These are phyloP conservation scores for Ganaspis brasiliensis DNA, from an alignment of 2,888 invertebrate species.

Conservation along the genomic window DNA sequence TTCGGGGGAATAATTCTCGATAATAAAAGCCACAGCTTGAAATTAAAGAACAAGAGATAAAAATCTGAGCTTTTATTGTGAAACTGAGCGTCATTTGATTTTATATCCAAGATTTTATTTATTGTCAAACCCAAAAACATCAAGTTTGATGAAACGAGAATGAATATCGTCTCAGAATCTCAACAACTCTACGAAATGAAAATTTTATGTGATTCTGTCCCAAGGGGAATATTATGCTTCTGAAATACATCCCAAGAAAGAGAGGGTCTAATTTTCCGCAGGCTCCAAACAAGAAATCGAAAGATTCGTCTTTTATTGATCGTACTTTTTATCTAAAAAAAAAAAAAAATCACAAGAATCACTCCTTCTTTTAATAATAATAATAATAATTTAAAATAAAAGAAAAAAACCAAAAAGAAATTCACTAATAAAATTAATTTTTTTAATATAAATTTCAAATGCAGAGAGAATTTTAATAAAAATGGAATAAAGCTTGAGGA, in stretches of 20 bases:
- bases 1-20: no score
- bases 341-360: not conserved
- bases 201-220: conserved; percentile 24
- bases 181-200: not conserved
- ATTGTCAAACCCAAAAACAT: not conserved
- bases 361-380: not conserved
- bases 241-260: not conserved
- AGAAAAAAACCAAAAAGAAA: no score
- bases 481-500: no score
- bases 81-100: not conserved
- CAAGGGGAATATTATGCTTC: conserved; percentile 1
- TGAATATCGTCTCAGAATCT: not conserved
- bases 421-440: no score
- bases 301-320: not conserved
- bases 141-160: conserved; percentile 22
- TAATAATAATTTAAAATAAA: no score
- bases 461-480: no score
- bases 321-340: not conserved
- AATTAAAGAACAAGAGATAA: no score
- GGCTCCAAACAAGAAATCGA: not conserved
- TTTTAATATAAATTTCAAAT: no score
- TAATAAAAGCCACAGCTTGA: no score
- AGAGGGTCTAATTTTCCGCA: not conserved
- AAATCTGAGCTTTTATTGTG: not conserved
- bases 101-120: not conserved